Evolutionary conservation across 2,888 invertebrate species (phyloP).

Genomic region (Drosophila mayaguana): DNA sequence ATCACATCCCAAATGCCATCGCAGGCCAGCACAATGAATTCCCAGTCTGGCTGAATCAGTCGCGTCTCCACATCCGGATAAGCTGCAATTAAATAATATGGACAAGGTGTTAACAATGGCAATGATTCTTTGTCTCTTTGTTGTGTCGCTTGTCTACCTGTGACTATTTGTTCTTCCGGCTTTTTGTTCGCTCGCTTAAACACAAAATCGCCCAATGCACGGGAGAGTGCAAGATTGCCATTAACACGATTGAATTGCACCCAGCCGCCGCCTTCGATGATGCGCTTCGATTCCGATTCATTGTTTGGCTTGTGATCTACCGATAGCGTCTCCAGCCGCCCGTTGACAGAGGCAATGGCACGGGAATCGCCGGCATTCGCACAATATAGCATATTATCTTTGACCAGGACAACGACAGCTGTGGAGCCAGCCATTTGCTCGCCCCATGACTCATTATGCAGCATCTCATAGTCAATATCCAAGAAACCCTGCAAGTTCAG

Average conservation of each 20-base stretch:
- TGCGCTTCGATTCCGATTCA: conserved; percentile 93
- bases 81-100: conserved; percentile 86
- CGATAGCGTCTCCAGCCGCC: conserved; percentile 89
- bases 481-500: conserved; percentile 90
- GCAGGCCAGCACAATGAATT: conserved; percentile 98
- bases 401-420: conserved; percentile 93
- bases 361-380: conserved; percentile 99
- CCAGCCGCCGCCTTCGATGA: conserved; percentile 97
- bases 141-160: conserved; percentile 88
- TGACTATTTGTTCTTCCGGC: conserved; percentile 98
- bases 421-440: conserved; percentile 98
- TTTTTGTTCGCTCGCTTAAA: conserved; percentile 94
- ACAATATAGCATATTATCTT: conserved; percentile 94
- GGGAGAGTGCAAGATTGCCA: conserved; percentile 97
- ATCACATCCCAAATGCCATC: conserved; percentile 99
- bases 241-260: conserved; percentile 99
- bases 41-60: conserved; percentile 94
- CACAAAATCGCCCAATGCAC: conserved; percentile 98
- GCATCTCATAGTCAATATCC: conserved; percentile 96
- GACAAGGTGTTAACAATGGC: conserved; percentile 22
- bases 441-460: conserved; percentile 93
- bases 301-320: conserved; percentile 98
- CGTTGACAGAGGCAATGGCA: conserved; percentile 95
- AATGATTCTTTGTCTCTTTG: conserved; percentile 25
- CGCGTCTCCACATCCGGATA: conserved; percentile 95